Base-by-base conservation (phyloP, 2,888 invertebrate genomes). In the Phrixothrix hirtus region DNA sequence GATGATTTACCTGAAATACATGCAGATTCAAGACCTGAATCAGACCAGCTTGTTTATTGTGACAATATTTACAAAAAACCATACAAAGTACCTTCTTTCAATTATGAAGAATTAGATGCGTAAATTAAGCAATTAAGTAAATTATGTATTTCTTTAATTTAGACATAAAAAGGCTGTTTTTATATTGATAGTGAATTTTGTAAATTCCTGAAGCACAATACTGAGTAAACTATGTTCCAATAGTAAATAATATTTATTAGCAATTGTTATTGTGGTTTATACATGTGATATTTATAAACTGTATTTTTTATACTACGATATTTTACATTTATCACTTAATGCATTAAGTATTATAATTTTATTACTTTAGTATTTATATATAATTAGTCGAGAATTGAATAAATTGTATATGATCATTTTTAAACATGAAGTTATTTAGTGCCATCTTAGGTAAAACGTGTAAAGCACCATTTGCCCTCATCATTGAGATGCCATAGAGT, bases 1-100 rank as follows among this genome's bases (percentile, higher is more conserved):
- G 71, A 73, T 14, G 68, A 71, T 12, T 26, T 41, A 10, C 13
- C 15, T 1, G 45, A 52, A 15, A 11, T 46, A 15, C 73, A 74
- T 39, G 63, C 73, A 0, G 83, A 83, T 57, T 68, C 70, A 47
- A 77, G 81, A 45, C 83, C 83, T 0, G 84, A 84, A 74, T 78
- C 82, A 2, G 83, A 84, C 65, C 79, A 80, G 66, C 73, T 74
- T 10, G 47, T 21, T 12, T 37, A 43, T 10, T 45, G 44, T 13
- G 44, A 52, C 10, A 34, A 49, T 27, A 27, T 47, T 9, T 58
- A 55, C 15, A 58, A 27, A 21, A 55, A 48, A 41, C 59, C 58
- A 2, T 62, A 54, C 31, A 55, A 50, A 37, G 42, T 63, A 9
- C 61, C 63, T 5, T 31, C 60, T 2, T 59, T 57, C 38, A 61